Conservation (phyloP, 2,113 vertebrate species). For the Cololabis saira region DNA sequence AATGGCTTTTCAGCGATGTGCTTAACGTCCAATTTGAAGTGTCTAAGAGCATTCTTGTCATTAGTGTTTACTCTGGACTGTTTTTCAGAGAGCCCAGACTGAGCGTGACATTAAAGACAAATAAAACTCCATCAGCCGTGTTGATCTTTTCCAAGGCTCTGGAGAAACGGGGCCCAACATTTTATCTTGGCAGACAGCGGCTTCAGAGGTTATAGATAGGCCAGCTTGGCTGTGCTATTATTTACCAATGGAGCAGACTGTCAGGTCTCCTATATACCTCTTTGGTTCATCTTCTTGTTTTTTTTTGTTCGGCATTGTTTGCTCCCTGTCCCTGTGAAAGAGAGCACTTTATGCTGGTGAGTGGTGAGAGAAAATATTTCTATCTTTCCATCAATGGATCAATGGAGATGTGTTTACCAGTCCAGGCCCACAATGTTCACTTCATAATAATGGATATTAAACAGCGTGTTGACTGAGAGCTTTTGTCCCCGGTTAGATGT, state of each 20-base stretch:
- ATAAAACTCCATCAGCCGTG: conserved; percentile 78
- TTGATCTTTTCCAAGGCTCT: conserved; percentile 85
- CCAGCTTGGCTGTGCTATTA: conserved; percentile 86
- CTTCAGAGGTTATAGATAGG: conserved; percentile 91
- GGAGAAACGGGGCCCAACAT: conserved; percentile 85
- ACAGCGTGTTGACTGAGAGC: conserved; percentile 92
- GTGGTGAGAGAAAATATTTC: conserved; percentile 89
- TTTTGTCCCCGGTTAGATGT: conserved; percentile 91
- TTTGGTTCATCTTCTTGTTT: conserved; percentile 71
- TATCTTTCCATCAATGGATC: conserved; percentile 90
- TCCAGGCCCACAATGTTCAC: conserved; percentile 87
- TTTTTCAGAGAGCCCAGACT: conserved; percentile 78
- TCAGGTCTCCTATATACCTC: conserved; percentile 82
- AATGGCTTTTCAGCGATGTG: conserved; percentile 64
- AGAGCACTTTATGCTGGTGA: conserved; percentile 88
- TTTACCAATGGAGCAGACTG: conserved; percentile 92
- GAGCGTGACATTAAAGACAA: conserved; percentile 81
- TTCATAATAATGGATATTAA: conserved; percentile 94
- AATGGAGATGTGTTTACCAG: conserved; percentile 97
- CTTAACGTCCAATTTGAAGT: conserved; percentile 75
- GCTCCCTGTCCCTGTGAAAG: conserved; percentile 90
- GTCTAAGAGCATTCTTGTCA: conserved; percentile 76
- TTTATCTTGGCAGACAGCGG: conserved; percentile 90
- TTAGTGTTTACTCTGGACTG: conserved; percentile 76
- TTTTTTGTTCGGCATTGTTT: conserved; percentile 85